Percentiles rank a stretch among this genome's conserved stretches.
Conservation (phyloP, 35 echinoderm and acorn worm species). For the Lytechinus pictus region DNA sequence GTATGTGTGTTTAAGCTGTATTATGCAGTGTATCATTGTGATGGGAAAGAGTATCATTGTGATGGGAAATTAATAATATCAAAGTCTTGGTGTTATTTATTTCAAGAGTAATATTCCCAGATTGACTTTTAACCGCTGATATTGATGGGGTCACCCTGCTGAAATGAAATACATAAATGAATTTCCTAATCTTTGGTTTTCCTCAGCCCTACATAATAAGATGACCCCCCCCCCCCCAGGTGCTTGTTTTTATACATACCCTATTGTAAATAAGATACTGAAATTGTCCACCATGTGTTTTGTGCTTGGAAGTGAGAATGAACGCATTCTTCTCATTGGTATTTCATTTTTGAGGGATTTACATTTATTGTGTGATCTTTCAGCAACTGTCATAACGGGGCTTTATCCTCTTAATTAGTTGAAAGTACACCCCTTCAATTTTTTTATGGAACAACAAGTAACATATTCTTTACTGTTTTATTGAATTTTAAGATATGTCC, state of each 20-base stretch:
- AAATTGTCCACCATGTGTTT: not conserved
- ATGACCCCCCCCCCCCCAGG: not conserved
- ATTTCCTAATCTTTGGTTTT: not conserved
- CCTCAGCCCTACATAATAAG: not conserved
- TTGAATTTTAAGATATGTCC: not conserved
- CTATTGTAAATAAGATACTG: not conserved
- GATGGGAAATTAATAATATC: too few species aligned
- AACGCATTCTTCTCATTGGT: too few species aligned
- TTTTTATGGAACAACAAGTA: not conserved
- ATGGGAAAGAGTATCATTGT: not conserved
- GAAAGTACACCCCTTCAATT: not conserved
- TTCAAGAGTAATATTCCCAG: too few species aligned
- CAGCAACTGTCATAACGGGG: too few species aligned
- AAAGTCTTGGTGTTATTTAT: too few species aligned
- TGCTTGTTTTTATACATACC: not conserved
- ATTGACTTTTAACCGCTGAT: too few species aligned
- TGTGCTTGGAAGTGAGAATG: not conserved
- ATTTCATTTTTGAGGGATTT: too few species aligned
- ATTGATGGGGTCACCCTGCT: too few species aligned
- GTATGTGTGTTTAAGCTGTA: not conserved
- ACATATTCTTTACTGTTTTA: not conserved
- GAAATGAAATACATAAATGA: too few species aligned
- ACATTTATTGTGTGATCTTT: too few species aligned
- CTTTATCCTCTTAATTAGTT: not conserved
- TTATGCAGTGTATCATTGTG: not conserved